A percentile compares a stretch with the other conserved stretches of the same genome.
phyloP scores from a whole-genome alignment of 2,113 vertebrate genomes.

The Ciconia boyciana region DNA sequence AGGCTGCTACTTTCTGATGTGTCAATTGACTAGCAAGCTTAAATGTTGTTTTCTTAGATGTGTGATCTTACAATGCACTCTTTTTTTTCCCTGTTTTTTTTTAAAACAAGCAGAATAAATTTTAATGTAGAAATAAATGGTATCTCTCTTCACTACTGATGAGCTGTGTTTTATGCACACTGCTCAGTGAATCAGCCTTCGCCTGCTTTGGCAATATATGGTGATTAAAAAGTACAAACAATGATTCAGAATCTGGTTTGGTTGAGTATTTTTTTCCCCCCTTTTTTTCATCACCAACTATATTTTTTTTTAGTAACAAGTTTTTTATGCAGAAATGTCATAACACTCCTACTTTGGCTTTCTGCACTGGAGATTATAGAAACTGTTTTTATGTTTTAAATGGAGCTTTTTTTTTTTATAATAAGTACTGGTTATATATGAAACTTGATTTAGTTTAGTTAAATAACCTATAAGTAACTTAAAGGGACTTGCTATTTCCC shows the following conservation, averaged over 20 bases:
- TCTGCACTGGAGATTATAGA: neutral
- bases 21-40: neutral
- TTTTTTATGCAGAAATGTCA: neutral
- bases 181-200: neutral
- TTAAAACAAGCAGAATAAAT: neutral
- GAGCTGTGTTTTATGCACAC: neutral
- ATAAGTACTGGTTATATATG: neutral
- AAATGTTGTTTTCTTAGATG: neutral
- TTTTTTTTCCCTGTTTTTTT: neutral
- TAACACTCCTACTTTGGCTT: neutral
- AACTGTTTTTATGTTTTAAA: neutral
- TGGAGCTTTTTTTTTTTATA: neutral
- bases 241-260: neutral
- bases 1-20: neutral
- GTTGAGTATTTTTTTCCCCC: accelerated
- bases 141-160: neutral
- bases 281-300: neutral
- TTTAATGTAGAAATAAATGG: neutral
- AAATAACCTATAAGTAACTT: neutral
- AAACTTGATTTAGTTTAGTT: neutral
- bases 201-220: neutral
- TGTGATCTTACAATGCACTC: neutral
- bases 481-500: neutral
- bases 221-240: neutral
- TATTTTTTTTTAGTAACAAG: neutral